Conservation (phyloP, 2,888 invertebrate genomes). For the Drosophila falleni region DNA sequence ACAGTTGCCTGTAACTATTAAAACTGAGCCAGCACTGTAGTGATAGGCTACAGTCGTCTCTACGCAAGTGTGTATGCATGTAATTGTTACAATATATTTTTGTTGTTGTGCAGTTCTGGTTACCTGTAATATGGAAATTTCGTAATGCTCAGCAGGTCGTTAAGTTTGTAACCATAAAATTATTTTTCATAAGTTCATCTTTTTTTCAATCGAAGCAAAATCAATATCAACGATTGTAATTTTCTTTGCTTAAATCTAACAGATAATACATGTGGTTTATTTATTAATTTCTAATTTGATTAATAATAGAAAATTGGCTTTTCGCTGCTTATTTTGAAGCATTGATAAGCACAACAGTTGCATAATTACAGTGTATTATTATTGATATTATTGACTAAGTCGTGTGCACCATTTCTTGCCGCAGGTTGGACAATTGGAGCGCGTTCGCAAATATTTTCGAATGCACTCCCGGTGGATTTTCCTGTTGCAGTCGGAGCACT, state of each 20-base stretch:
- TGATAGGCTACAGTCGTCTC: not conserved
- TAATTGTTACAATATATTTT: too few relatives aligned
- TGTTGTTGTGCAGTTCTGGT: too few relatives aligned
- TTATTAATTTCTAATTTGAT: not conserved
- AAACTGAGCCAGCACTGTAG: not conserved
- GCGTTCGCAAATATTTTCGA: slow-evolving; percentile 58
- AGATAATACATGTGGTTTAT: not conserved
- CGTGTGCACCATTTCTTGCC: slow-evolving; percentile 54
- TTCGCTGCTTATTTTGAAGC: not conserved
- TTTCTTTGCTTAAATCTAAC: not conserved
- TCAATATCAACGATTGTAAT: not conserved
- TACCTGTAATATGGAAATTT: too few relatives aligned
- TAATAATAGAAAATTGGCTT: not conserved
- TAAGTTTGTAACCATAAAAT: too few relatives aligned
- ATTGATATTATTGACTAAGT: slow-evolving; percentile 34
- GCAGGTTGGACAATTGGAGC: slow-evolving; percentile 65
- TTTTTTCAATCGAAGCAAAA: not conserved
- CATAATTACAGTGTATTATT: not conserved
- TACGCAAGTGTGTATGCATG: not conserved
- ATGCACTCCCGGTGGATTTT: slow-evolving; percentile 65
- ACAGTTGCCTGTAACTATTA: not conserved
- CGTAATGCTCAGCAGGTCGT: too few relatives aligned
- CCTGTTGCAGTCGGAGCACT: slow-evolving; percentile 48
- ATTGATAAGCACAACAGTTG: not conserved
- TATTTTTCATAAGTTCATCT: too few relatives aligned